Evolutionary conservation across 2,113 vertebrate species (phyloP), one percentile per base, ranked within the genome.

Genomic region (Zonotrichia leucophrys): DNA sequence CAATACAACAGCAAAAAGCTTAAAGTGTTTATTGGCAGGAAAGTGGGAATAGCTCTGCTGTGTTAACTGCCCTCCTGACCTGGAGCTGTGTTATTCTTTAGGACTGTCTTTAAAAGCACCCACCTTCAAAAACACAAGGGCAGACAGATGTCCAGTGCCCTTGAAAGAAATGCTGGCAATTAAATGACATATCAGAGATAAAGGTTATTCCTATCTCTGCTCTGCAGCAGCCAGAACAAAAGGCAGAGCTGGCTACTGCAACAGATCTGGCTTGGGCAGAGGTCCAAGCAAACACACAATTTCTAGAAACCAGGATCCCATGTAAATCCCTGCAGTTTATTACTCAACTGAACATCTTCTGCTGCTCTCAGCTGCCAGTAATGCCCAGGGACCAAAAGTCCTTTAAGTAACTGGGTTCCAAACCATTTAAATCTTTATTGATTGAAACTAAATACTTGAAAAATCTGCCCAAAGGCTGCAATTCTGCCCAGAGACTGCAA

Each of bases 181-280:
- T 58, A 68, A 92, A 4, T 28, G 76, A 31, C 11, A 7, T 15
- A 56, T 31, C 44, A 55, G 64, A 78, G 56, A 72, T 30, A 56
- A 2, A 72, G 60, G 41, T 53, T 83, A 77, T 42, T 47, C 68
- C 78, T 47, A 35, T 89, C 73, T 72, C 69, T 82, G 75, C 80
- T 31, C 79, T 79, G 77, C 91, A 73, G 87, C 91, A 89, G 89
- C 49, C 92, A 60, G 76, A 81, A 94, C 64, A 91, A 94, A 92
- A 82, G 73, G 94, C 60, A 88, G 84, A 84, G 69, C 80, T 83
- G 83, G 75, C 64, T 2, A 2, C n/a, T 81, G 59, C 85, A 88
- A 46, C 55, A 77, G 83, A 86, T 35, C n/a, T 63, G 88, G 60
- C 69, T 81, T 81, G 50, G 91, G 91, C 91, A 89, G 76, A n/a